Evolutionary conservation across 1,140 invertebrate species (phyloP).

Genomic region (Ceratina australensis): DNA sequence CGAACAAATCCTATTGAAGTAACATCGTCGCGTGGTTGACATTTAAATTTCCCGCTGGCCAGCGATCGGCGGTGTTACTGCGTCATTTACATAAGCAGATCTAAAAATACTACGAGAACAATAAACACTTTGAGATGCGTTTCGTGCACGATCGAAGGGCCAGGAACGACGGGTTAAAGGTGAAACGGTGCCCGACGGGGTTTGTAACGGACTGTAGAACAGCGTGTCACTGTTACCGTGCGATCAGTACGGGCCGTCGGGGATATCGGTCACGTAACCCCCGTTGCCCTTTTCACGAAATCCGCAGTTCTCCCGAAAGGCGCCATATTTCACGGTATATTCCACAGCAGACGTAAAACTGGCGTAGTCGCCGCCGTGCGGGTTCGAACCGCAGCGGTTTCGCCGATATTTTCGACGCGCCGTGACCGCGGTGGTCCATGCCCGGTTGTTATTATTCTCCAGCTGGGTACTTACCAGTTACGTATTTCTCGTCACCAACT

Average conservation of each 20-base stretch:
- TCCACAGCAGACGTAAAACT: constrained; percentile 61
- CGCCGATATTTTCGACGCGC: constrained; percentile 49
- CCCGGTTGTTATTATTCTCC: constrained; percentile 85
- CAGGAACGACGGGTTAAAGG: constrained; percentile 15
- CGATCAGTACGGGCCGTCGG: no score
- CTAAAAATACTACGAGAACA: constrained; percentile 74
- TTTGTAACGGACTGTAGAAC: background rate
- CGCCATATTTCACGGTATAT: constrained; percentile 81
- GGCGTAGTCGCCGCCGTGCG: constrained; percentile 35
- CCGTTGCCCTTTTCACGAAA: constrained; percentile 52
- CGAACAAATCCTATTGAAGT: no score
- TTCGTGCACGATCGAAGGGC: constrained; percentile 11
- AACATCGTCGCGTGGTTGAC: background rate
- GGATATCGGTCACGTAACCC: constrained; percentile 49
- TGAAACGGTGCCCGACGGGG: constrained; percentile 1
- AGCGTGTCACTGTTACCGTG: constrained; percentile 2
- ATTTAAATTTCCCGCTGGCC: constrained; percentile 68
- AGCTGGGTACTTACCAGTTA: constrained; percentile 93
- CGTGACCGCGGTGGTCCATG: constrained; percentile 79
- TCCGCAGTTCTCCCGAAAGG: constrained; percentile 73
- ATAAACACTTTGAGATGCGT: constrained; percentile 61
- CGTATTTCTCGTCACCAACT: constrained; percentile 96
- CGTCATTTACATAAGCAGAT: constrained; percentile 76
- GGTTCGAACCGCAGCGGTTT: constrained; percentile 49
- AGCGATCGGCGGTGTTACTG: constrained; percentile 64